Evolutionary conservation across 2,797 vertebrate species (phyloP).

Genomic region (Urocyon cinereoargenteus): DNA sequence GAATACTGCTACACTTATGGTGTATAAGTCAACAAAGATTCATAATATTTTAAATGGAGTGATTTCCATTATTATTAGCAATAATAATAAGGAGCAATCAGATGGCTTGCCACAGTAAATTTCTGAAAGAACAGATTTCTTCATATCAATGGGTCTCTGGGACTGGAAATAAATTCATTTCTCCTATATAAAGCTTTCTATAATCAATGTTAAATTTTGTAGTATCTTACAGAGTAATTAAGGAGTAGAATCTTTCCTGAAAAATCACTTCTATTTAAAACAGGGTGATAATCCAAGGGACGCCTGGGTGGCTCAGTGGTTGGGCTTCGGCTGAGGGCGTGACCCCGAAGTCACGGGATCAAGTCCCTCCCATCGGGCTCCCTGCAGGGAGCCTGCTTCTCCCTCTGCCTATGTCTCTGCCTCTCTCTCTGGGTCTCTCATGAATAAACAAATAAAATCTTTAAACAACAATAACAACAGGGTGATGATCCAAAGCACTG

Average conservation of each 20-base stretch:
- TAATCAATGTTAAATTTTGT: slow-evolving; percentile 42
- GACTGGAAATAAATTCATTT: slow-evolving; percentile 16
- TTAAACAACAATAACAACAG: neutral
- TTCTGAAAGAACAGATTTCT: slow-evolving; percentile 19
- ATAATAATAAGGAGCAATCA: neutral
- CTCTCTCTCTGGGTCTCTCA: too few species aligned
- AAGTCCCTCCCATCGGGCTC: too few species aligned
- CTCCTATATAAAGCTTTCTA: slow-evolving; percentile 18
- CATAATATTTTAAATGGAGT: slow-evolving; percentile 7
- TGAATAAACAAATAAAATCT: too few species aligned
- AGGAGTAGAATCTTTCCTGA: slow-evolving; percentile 41
- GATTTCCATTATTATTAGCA: neutral
- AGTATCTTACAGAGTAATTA: slow-evolving; percentile 1
- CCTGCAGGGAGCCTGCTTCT: too few species aligned
- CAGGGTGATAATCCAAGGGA: neutral
- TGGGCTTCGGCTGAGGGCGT: too few species aligned
- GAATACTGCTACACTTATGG: neutral
- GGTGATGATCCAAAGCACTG: slow-evolving; percentile 12
- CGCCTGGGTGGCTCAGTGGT: too few species aligned
- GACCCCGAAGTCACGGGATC: too few species aligned
- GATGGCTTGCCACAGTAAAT: neutral
- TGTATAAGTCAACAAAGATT: neutral
- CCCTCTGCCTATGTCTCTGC: too few species aligned
- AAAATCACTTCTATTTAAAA: slow-evolving; percentile 66
- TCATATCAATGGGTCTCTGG: slow-evolving; percentile 7